Evolutionary conservation across 2,797 vertebrate genomes (phyloP).

Genomic region (Danio choprae): DNA sequence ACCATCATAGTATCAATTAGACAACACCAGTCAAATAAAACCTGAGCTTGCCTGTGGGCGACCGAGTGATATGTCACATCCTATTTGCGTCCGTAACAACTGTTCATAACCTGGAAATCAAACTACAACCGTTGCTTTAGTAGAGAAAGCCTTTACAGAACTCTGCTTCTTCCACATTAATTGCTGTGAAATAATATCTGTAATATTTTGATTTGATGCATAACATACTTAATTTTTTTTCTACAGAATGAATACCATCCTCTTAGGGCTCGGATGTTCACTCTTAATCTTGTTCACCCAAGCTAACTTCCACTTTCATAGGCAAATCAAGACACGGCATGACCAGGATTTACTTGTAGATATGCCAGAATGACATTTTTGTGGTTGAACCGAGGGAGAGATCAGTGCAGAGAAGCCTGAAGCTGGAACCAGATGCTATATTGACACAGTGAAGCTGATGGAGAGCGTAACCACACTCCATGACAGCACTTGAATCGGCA

Average conservation of each 20-base stretch:
- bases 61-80: conserved; percentile 44
- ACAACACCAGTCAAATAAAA: conserved; percentile 41
- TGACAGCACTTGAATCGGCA: conserved; percentile 26
- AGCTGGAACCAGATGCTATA: conserved; percentile 28
- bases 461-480: neutral
- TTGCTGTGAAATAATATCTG: neutral
- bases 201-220: neutral
- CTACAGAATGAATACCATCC: neutral
- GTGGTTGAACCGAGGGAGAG: conserved; percentile 39
- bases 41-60: conserved; percentile 48
- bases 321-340: conserved; percentile 52
- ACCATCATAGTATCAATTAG: conserved; percentile 46
- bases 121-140: neutral
- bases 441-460: conserved; percentile 27
- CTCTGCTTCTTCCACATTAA: neutral
- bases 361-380: conserved; percentile 39
- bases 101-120: conserved; percentile 52
- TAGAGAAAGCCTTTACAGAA: neutral
- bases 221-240: neutral
- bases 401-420: conserved; percentile 28
- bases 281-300: conserved; percentile 39
- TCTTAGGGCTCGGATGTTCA: conserved; percentile 3
- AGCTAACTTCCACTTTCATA: conserved; percentile 39
- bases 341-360: conserved; percentile 51
- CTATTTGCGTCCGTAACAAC: conserved; percentile 47